Conservation (phyloP, 1,140 invertebrate genomes). For the Acyrthosiphon pisum region DNA sequence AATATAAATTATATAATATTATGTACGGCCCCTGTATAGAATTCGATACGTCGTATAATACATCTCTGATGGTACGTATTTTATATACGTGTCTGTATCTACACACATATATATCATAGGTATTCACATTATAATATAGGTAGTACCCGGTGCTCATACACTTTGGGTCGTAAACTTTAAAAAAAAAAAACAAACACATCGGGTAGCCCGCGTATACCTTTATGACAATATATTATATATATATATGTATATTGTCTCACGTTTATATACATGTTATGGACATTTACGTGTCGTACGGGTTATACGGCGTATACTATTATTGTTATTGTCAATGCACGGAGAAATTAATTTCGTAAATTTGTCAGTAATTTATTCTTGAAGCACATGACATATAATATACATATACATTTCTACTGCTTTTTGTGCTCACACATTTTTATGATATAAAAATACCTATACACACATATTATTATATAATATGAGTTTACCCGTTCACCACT, state of each 20-base stretch:
- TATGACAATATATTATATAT: too few species aligned
- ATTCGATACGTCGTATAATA: slow-evolving; percentile 45
- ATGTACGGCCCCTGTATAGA: slow-evolving; percentile 8
- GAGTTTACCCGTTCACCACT: neutral
- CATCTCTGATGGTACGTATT: neutral
- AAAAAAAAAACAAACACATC: slow-evolving; percentile 5
- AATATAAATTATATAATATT: neutral
- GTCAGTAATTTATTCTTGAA: slow-evolving; percentile 30
- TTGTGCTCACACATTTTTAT: neutral
- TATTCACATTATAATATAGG: neutral
- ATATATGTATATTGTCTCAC: neutral
- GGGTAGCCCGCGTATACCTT: neutral
- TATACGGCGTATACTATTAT: neutral
- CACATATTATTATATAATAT: neutral
- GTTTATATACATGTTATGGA: neutral
- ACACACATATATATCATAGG: too few species aligned
- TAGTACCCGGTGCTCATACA: neutral
- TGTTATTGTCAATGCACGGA: slow-evolving; percentile 20
- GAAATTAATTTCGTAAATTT: slow-evolving; percentile 42
- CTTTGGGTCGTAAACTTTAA: slow-evolving; percentile 35
- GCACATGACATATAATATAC: neutral
- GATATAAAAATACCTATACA: neutral
- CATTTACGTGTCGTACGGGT: neutral
- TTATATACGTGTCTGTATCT: neutral
- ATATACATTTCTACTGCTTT: neutral